phyloP scores from a whole-genome alignment of 2,797 vertebrate genomes.

The Bufotes viridis region DNA sequence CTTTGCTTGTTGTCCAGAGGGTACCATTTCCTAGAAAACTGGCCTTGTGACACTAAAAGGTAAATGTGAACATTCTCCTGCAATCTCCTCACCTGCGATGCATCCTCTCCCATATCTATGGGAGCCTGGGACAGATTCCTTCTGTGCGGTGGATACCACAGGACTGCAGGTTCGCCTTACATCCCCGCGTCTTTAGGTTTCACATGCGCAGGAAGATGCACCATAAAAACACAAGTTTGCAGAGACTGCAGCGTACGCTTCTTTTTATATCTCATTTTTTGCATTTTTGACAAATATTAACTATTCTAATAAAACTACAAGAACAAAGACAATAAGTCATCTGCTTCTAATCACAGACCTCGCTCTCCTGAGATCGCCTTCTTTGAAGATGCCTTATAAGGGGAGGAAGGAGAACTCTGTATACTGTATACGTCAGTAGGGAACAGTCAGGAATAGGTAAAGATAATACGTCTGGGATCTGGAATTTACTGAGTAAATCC shows the following conservation, averaged over 20 bases:
- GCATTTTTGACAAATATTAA: neutral
- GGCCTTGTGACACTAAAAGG: neutral
- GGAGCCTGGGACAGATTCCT: neutral
- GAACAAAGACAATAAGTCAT: constrained; percentile 25
- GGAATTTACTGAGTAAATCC: neutral
- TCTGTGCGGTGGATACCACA: neutral
- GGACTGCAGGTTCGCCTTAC: neutral
- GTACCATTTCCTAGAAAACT: too few relatives aligned
- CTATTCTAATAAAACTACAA: neutral
- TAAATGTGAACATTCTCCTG: neutral
- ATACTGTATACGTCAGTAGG: neutral
- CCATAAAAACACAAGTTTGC: neutral
- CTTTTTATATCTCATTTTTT: neutral
- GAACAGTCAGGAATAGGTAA: neutral
- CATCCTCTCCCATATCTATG: neutral
- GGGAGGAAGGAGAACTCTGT: constrained; percentile 6
- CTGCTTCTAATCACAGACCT: constrained; percentile 59
- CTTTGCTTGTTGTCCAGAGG: too few relatives aligned
- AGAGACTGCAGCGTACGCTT: neutral
- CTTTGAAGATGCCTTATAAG: constrained; percentile 48
- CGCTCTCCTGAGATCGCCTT: neutral
- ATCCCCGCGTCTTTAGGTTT: neutral
- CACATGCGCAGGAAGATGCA: neutral
- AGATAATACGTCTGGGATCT: neutral
- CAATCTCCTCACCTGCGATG: neutral